Evolutionary conservation across 2,113 vertebrate species (phyloP), one percentile per base, ranked within the genome.

Genomic region (Onychorhynchus coronatus): DNA sequence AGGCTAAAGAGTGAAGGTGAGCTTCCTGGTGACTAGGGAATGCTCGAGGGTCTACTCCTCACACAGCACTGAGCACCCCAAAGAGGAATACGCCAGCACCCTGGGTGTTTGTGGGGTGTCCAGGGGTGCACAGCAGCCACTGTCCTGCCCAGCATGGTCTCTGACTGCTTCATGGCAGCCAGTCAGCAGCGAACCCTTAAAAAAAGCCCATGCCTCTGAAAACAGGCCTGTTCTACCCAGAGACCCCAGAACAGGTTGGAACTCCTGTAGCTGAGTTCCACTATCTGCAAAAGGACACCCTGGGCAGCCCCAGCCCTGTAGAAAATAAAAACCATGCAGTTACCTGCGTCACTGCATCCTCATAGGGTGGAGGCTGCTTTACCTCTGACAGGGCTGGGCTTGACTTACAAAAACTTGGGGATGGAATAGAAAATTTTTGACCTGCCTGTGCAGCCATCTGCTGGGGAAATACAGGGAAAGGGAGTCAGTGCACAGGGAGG

Each of bases 331-430:
- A 61, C 20, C 71, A 73, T 59, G 58, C 22, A 27, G 88, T 97
- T 99, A 99, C 99, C 99, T 99, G 99, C 97, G 99, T 99, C 73
- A 99, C 98, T 97, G 99, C 99, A 98, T 99, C 99, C 98, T 99
- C 98, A 97, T 99, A 99, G 96, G 99, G 98, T 82, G 99, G 99
- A 97, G 99, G 99, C 97, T 99, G 99, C 97, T 98, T 98, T 98
- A 98, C 96, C 96, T 99, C 98, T 95, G 98, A 98, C 97, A 98
- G 98, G 91, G 98, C 96, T 97, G 98, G 97, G 93, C 97, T 98
- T 97, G 98, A 98, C 97, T 98, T 99, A 98, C 97, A 98, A 98
- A 99, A 99, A 96, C 97, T 98, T 92, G 98, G 97, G 98, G 98
- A 96, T 91, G 98, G 97, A 97, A 98, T 95, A 96, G 98, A 97